A percentile compares a stretch with the other conserved stretches of the same genome.
phyloP scores from a whole-genome alignment of 1,140 invertebrate species.

The Leptinotarsa undecemlineata region DNA sequence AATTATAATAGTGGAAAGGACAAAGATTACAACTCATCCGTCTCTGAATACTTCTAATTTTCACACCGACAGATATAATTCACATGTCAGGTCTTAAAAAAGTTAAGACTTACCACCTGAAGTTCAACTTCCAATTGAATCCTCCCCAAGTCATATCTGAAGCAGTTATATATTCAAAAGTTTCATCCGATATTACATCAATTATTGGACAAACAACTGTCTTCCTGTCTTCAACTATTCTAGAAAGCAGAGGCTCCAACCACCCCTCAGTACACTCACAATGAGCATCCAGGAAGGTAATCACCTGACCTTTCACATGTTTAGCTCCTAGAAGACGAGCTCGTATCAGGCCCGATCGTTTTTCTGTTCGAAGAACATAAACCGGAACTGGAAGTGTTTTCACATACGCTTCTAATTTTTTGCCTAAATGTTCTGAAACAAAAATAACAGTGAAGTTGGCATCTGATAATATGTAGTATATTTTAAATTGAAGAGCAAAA shows the following conservation, averaged over 20 bases:
- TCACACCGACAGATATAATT: no score
- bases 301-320: slow-evolving; percentile 89
- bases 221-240: slow-evolving; percentile 89
- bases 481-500: no score
- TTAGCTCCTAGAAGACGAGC: slow-evolving; percentile 90
- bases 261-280: slow-evolving; percentile 95
- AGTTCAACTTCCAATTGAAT: slow-evolving; percentile 98
- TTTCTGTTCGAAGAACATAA: slow-evolving; percentile 82
- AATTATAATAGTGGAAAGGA: no score
- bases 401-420: slow-evolving; percentile 89
- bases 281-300: slow-evolving; percentile 96
- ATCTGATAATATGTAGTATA: no score
- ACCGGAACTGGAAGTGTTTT: slow-evolving; percentile 81
- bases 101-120: slow-evolving; percentile 81
- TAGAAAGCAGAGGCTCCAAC: slow-evolving; percentile 87
- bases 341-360: slow-evolving; percentile 90
- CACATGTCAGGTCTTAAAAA: no score
- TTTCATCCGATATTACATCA: slow-evolving; percentile 97
- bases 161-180: slow-evolving; percentile 93
- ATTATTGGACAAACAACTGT: slow-evolving; percentile 97
- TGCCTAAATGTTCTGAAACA: slow-evolving; percentile 81
- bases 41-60: no score
- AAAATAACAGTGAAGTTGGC: neutral
- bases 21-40: no score
- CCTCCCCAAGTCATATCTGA: slow-evolving; percentile 97